Percentiles rank a stretch among this genome's conserved stretches.
These are phyloP conservation scores for Columba livia DNA, from an alignment of 2,113 vertebrate genomes.

Conservation along the genomic window DNA sequence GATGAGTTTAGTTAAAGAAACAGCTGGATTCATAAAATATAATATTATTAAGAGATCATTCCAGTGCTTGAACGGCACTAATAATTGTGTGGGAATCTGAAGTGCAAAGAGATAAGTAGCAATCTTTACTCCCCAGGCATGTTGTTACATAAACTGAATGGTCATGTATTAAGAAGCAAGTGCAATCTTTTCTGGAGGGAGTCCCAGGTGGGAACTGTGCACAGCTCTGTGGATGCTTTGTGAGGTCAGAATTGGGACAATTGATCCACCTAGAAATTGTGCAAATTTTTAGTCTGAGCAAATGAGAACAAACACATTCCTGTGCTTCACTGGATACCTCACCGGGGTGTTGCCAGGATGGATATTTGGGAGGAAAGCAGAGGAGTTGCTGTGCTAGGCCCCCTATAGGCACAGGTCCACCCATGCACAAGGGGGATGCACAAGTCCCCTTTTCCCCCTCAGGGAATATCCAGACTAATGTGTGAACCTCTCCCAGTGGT, in stretches of 20 bases:
- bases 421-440: fast-evolving
- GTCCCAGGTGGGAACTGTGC: not conserved
- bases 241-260: not conserved
- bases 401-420: not conserved
- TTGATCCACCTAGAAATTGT: not conserved
- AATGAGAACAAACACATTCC: not conserved
- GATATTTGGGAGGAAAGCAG: not conserved
- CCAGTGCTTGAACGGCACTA: not conserved
- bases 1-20: not conserved
- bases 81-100: not conserved
- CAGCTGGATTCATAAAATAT: not conserved
- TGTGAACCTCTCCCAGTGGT: not conserved
- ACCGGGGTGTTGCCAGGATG: not conserved
- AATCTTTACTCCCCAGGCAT: not conserved
- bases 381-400: not conserved
- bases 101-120: not conserved
- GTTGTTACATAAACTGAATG: not conserved
- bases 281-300: not conserved
- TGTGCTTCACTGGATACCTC: fast-evolving
- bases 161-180: not conserved
- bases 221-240: fast-evolving
- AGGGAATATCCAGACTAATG: not conserved
- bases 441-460: not conserved
- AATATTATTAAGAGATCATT: conserved; percentile 8
- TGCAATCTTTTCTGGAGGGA: not conserved